Evolutionary conservation across 2,113 vertebrate genomes (phyloP).

Genomic region (Serinus canaria): DNA sequence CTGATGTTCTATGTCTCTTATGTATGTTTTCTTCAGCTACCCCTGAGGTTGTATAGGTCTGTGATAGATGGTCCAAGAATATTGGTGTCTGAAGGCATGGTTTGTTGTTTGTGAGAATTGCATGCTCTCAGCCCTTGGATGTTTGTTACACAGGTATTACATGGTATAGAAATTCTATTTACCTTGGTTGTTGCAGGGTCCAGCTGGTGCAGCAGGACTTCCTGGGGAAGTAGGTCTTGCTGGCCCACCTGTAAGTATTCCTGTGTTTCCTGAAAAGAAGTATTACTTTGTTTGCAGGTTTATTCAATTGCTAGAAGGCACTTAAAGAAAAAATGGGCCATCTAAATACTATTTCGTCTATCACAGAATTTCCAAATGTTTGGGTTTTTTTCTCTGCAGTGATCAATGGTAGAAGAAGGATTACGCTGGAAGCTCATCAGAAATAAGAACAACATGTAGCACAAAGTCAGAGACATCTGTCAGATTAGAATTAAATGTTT

Average conservation of each 20-base stretch:
- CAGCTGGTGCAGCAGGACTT: conserved; percentile 88
- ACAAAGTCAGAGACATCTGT: not conserved
- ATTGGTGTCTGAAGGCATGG: not conserved
- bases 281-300: not conserved
- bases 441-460: not conserved
- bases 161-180: not conserved
- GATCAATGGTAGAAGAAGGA: not conserved
- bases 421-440: not conserved
- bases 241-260: conserved; percentile 86
- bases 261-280: not conserved
- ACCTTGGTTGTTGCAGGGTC: conserved; percentile 77
- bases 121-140: not conserved
- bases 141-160: not conserved
- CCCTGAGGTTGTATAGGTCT: not conserved
- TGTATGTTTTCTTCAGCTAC: not conserved
- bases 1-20: not conserved
- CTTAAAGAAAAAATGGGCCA: not conserved
- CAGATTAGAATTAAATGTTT: not conserved
- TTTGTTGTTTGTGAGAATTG: not conserved
- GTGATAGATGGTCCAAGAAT: not conserved
- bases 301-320: not conserved
- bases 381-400: not conserved
- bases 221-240: conserved; percentile 86
- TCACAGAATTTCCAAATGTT: not conserved
- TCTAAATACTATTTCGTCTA: not conserved